These are phyloP conservation scores for Atethmia centrago DNA, from an alignment of 2,888 invertebrate species.

Conservation along the genomic window DNA sequence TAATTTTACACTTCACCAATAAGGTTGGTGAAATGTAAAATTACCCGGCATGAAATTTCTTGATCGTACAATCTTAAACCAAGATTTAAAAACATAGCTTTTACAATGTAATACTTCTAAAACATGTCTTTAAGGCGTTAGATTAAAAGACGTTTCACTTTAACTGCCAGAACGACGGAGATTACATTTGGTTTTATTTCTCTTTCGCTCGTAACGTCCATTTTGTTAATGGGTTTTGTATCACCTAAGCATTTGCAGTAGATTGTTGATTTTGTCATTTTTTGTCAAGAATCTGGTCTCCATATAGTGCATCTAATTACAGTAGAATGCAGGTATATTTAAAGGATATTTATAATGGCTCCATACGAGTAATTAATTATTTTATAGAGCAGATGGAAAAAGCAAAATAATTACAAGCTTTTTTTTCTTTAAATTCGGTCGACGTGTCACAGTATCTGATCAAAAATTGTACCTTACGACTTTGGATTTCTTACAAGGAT, in stretches of 20 bases:
- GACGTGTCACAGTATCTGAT: background rate
- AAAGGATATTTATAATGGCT: background rate
- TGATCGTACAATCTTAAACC: constrained; percentile 2
- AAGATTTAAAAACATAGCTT: constrained; percentile 16
- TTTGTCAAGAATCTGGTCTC: background rate
- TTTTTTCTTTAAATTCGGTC: background rate
- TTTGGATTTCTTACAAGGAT: background rate
- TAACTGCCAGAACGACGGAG: constrained; percentile 39
- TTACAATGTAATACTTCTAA: constrained; percentile 15
- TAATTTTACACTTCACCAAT: background rate
- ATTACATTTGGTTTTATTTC: constrained; percentile 54
- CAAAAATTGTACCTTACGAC: no score
- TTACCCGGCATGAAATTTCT: background rate
- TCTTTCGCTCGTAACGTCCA: constrained; percentile 31
- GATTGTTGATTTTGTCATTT: background rate
- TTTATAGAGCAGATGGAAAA: background rate
- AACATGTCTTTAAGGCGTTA: constrained; percentile 20
- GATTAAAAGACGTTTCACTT: constrained; percentile 41
- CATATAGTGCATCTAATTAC: background rate
- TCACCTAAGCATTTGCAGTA: constrained; percentile 16
- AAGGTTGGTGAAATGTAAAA: no score
- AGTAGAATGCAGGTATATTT: background rate
- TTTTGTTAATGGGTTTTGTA: constrained; percentile 41
- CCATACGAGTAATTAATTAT: background rate
- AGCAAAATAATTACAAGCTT: background rate